Evolutionary conservation across 2,888 invertebrate species (phyloP).

Genomic region (Euzetes globulus): DNA sequence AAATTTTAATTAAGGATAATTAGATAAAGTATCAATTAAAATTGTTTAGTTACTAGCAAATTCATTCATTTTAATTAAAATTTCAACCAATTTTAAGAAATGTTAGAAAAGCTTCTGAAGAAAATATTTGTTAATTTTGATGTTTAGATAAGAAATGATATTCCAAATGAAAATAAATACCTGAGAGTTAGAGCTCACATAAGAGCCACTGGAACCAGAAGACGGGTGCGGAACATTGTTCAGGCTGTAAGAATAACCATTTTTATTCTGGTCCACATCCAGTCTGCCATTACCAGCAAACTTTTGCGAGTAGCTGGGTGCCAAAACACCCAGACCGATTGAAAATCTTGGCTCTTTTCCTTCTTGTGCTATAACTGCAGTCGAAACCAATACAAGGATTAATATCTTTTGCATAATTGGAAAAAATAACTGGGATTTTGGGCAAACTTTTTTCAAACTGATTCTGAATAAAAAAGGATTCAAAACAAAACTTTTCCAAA

Average conservation of each 20-base stretch:
- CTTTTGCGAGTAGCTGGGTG: conserved; percentile 5
- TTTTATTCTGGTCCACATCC: conserved; percentile 16
- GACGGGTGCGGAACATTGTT: not conserved
- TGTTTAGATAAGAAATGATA: too few species aligned
- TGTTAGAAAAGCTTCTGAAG: too few species aligned
- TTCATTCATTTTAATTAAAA: too few species aligned
- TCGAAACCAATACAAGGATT: not conserved
- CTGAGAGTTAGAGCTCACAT: too few species aligned
- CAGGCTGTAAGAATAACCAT: conserved; percentile 1
- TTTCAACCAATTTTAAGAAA: too few species aligned
- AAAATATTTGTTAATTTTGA: too few species aligned
- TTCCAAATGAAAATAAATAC: not conserved
- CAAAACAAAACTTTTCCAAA: not conserved
- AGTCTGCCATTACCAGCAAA: not conserved
- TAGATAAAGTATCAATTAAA: too few species aligned
- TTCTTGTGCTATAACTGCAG: not conserved
- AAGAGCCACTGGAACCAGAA: not conserved
- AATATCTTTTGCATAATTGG: not conserved
- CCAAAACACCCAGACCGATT: conserved; percentile 12
- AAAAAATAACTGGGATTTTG: not conserved
- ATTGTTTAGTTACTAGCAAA: too few species aligned
- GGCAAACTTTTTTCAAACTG: too few species aligned
- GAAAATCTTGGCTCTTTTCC: not conserved
- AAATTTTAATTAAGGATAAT: too few species aligned
- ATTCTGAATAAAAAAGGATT: not conserved